phyloP scores from a whole-genome alignment of 1,140 invertebrate species.

The Goniozus legneri region DNA sequence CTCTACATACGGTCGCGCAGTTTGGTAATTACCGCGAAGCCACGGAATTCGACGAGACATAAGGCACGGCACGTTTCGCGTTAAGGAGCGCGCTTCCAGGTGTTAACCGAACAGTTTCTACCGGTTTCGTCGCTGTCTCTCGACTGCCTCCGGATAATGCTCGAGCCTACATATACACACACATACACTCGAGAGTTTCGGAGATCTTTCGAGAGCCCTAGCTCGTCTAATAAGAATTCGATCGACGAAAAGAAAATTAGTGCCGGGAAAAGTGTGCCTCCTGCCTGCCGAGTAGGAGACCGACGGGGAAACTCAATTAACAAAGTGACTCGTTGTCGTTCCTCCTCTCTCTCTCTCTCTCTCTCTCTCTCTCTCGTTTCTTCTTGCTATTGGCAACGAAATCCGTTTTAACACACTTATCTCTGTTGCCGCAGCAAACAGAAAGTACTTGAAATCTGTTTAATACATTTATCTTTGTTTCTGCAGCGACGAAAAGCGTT shows the following conservation, averaged over 20 bases:
- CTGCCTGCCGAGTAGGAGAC: too few relatives aligned
- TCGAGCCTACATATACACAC: too few relatives aligned
- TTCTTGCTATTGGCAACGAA: conserved; percentile 18
- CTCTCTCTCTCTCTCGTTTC: conserved; percentile 7
- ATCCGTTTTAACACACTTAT: conserved; percentile 35
- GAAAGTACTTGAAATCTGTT: conserved; percentile 36
- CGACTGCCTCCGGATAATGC: too few relatives aligned
- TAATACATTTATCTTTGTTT: conserved; percentile 46
- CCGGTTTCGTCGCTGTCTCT: too few relatives aligned
- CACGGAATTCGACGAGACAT: background rate
- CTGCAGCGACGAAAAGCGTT: conserved; percentile 29
- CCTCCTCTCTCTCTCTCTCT: conserved; percentile 12
- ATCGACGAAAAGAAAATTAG: too few relatives aligned
- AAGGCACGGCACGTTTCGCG: too few relatives aligned
- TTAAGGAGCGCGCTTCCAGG: too few relatives aligned
- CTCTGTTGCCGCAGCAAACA: conserved; percentile 32
- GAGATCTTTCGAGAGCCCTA: background rate
- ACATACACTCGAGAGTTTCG: too few relatives aligned
- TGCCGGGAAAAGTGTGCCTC: too few relatives aligned
- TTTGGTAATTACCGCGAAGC: conserved; percentile 18
- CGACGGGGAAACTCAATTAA: conserved; percentile 26
- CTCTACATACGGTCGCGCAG: conserved; percentile 10
- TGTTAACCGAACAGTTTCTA: too few relatives aligned
- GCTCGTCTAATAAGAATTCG: too few relatives aligned
- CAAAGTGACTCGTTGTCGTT: conserved; percentile 35